A percentile compares a stretch with the other conserved stretches of the same genome.
Conservation (phyloP, 2,888 invertebrate species). For the Netelia virgata region DNA sequence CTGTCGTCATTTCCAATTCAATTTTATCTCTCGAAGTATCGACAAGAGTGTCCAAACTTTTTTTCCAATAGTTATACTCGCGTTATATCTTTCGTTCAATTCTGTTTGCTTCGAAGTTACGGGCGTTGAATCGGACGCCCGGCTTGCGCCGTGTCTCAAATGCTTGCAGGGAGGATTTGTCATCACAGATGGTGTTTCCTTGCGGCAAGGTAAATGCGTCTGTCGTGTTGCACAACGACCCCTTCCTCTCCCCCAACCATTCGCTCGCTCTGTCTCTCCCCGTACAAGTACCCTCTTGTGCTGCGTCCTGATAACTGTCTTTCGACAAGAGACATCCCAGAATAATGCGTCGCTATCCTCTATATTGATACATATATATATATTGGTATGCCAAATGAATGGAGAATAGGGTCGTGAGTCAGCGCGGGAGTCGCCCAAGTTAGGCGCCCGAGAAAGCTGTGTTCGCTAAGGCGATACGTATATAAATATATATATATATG, state of each 20-base stretch:
- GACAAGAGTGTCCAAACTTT: not conserved
- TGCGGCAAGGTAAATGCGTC: conserved; percentile 7
- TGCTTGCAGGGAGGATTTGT: conserved; percentile 26
- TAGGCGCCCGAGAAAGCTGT: conserved; percentile 19
- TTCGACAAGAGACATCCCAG: conserved; percentile 33
- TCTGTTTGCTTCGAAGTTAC: not conserved
- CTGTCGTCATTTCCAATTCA: not conserved
- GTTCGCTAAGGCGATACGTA: conserved; percentile 31
- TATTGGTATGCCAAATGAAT: conserved; percentile 23
- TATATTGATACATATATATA: not conserved
- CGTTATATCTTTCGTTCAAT: not conserved
- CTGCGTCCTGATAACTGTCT: conserved; percentile 55
- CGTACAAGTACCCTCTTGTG: conserved; percentile 40
- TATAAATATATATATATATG: too few species aligned
- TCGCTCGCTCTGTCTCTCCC: not conserved
- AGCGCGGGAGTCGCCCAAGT: conserved; percentile 31
- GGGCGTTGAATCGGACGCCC: not conserved
- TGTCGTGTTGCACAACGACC: not conserved
- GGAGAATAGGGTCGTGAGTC: conserved; percentile 11
- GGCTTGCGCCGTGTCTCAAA: not conserved
- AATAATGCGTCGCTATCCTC: conserved; percentile 29
- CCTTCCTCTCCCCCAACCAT: not conserved
- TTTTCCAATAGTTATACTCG: not conserved
- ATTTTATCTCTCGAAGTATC: conserved; percentile 4
- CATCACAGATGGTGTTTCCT: conserved; percentile 49